Evolutionary conservation across 2,888 invertebrate genomes (phyloP), one percentile per base, ranked within the genome.

Genomic region (Andrena trimmerana): DNA sequence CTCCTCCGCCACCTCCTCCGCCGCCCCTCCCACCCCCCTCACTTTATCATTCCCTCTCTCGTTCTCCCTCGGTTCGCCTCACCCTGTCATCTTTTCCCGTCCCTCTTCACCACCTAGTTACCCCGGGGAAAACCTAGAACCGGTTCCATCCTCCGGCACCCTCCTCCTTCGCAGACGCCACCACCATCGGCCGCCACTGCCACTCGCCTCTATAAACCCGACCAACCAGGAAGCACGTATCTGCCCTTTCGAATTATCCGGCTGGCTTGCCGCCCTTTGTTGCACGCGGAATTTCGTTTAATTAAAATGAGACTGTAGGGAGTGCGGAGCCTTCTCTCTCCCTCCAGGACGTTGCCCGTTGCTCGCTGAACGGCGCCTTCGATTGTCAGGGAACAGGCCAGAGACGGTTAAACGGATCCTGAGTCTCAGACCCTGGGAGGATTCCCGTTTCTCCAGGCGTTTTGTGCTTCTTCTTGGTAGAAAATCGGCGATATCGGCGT

Each of bases 151-250:
- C 84, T 86, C 84, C 82, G 75, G 52, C 84, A 78, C 80, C 84
- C 80, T 86, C 79, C 81, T 82, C 77, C 87, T 82, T 72, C 84
- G 66, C 76, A 71, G 76, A 68, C 87, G 78, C 72, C 82, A 63
- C 84, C 84, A 73, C 84, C 80, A 76, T 69, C 84, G 59, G 62
- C 78, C 59, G 65, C 78, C 78, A 75, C 86, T 78, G 71, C 88
- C 81, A 81, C 81, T 83, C 85, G 78, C 84, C 81, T 83, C 81
- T 81, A 81, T 74, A 78, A 86, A 88, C 89, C 78, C 88, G 83
- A 86, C 89, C 88, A 89, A 89, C 88, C 89, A 89, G 88, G 89
- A 89, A 88, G 86, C 87, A 90, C 90, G 86, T 89, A 89, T 89
- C 88, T 89, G 87, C 89, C 89, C 88, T 88, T 90, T 86, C 89